Percentiles rank a stretch among this genome's conserved stretches.
Conservation (phyloP, 2,888 invertebrate species). For the Unio pictorum region DNA sequence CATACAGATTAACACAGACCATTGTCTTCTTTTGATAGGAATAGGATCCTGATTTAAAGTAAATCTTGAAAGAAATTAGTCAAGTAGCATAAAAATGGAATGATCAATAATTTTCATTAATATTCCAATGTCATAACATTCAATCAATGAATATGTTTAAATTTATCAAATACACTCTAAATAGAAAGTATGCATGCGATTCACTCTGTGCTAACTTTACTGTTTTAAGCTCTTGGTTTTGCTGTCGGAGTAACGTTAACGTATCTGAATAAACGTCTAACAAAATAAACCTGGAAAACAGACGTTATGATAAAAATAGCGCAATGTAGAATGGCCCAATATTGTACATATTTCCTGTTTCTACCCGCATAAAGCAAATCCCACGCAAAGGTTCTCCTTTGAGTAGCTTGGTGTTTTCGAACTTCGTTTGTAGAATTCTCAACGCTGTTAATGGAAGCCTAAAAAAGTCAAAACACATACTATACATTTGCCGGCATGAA, state of each 20-base stretch:
- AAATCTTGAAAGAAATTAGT: too few species aligned
- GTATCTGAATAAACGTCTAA: slow-evolving; percentile 89
- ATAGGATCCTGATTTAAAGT: too few species aligned
- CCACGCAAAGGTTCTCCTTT: slow-evolving; percentile 46
- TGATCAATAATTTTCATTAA: too few species aligned
- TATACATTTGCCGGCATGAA: too few species aligned
- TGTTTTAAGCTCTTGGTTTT: slow-evolving; percentile 51
- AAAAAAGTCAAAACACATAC: slow-evolving; percentile 9
- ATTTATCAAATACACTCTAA: too few species aligned
- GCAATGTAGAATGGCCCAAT: slow-evolving; percentile 91
- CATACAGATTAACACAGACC: too few species aligned
- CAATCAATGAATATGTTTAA: too few species aligned
- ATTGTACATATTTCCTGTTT: slow-evolving; percentile 76
- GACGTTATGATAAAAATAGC: slow-evolving; percentile 85
- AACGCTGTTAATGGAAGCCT: slow-evolving; percentile 48
- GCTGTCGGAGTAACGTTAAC: slow-evolving; percentile 72
- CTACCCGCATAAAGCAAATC: slow-evolving; percentile 54
- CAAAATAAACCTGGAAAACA: slow-evolving; percentile 87
- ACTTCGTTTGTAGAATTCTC: slow-evolving; percentile 44
- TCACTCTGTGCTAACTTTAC: too few species aligned
- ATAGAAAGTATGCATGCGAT: too few species aligned
- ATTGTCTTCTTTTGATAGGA: too few species aligned
- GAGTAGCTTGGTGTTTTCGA: slow-evolving; percentile 39
- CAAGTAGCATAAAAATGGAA: too few species aligned
- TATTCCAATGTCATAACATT: too few species aligned